Base-by-base conservation (phyloP, 2,113 vertebrate genomes). In the Rhinogobius similis region DNA sequence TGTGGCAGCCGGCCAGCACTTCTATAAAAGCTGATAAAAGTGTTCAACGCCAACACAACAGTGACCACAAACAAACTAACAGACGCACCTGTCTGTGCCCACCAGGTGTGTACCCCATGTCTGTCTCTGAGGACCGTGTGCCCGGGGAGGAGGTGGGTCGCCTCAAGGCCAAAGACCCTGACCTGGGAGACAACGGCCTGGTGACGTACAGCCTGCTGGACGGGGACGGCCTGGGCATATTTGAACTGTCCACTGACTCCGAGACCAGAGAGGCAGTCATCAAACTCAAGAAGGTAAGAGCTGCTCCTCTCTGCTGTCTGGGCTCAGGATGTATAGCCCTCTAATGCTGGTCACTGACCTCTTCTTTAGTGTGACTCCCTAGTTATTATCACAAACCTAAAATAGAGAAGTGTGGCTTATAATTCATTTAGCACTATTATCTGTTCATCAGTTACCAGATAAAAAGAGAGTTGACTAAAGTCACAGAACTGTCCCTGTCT, bases 241-340 rank as follows among this genome's bases (percentile, higher is more conserved):
- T 99, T 71, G 97, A 98, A 74, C 94, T 99, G 77, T 92, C 90
- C 59, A 97, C 96, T 0, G 96, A 99, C 87, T 98, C 97, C 0
- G 94, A 97, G 88, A 98, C 96, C 68, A 95, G 96, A 75, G 97
- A 99, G 87, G 97, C 96, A 0, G 95, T 99, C 56, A 92, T 98
- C 67, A 99, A 98, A 76, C 94, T 99, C 58, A 98, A 94, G 88
- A 98, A 98, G 95, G 97, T 98, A 81, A 90, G 79, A 59, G 26
- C 0, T n/a, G 18, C 29, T 32, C 18, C 9, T 32, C 18, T n/a
- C n/a, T n/a, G n/a, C n/a, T n/a, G n/a, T n/a, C n/a, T n/a, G n/a
- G 11, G 21, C 11, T 55, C 21, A 12, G n/a, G 21, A 36, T 5
- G 32, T 36, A 36, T 36, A 7, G 9, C 5, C 32, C 9, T 36